A percentile compares a stretch with the other conserved stretches of the same genome.
These are phyloP conservation scores for Chamaea fasciata DNA, from an alignment of 2,113 vertebrate genomes.

Conservation along the genomic window DNA sequence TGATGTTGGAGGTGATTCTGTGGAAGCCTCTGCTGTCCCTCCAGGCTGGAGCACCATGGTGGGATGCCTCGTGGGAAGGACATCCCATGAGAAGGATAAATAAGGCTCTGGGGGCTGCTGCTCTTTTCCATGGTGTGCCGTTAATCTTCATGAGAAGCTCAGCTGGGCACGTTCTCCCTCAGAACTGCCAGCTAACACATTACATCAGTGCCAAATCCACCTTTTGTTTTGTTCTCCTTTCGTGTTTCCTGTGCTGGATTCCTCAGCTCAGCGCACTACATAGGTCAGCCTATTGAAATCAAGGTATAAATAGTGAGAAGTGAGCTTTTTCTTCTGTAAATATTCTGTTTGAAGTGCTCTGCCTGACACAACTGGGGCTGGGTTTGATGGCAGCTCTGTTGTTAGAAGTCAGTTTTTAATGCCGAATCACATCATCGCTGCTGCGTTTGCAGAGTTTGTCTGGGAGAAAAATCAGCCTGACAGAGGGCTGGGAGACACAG, in stretches of 20 bases:
- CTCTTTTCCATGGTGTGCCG: not conserved
- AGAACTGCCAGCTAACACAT: not conserved
- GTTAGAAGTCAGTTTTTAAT: not conserved
- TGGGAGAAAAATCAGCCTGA: not conserved
- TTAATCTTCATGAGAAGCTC: not conserved
- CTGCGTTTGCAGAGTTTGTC: not conserved
- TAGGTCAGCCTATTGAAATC: not conserved
- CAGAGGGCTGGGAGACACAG: not conserved
- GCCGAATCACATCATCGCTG: not conserved
- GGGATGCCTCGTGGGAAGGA: not conserved
- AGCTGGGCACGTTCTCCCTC: not conserved
- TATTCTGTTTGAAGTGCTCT: constrained; percentile 32
- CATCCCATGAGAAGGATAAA: not conserved
- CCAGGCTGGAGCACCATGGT: not conserved
- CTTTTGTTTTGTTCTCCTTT: not conserved
- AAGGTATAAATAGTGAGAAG: constrained; percentile 5
- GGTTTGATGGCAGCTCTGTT: not conserved
- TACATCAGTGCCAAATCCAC: not conserved
- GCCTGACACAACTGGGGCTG: constrained; percentile 38
- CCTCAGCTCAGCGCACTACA: not conserved
- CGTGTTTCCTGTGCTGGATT: not conserved
- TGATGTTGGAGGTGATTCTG: too few relatives aligned
- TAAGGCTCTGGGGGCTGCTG: not conserved
- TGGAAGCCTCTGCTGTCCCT: not conserved
- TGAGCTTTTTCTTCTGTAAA: not conserved